Evolutionary conservation across 1,140 invertebrate species (phyloP), one percentile per base, ranked within the genome.

Genomic region (Cotesia glomerata): DNA sequence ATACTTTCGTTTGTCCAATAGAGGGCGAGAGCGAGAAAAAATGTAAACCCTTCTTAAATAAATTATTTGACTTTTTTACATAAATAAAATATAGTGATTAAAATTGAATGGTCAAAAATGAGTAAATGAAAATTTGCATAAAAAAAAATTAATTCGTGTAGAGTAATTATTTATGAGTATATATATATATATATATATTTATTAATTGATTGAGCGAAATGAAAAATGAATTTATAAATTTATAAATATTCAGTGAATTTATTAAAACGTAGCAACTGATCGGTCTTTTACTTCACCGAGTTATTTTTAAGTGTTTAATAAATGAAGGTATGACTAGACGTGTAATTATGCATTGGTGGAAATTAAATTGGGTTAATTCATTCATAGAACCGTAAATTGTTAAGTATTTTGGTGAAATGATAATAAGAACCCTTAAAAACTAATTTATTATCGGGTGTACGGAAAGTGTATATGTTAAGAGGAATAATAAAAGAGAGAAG

Each of bases 331-430:
- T 32, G 45, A 63, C 39, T 32, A 62, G 36, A 14, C 51, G 63
- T 65, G 34, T 65, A 45, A 52, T 63, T 56, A 64, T 35, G 14
- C 11, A 49, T 45, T 56, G 39, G 68, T 35, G 34, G 39, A 36
- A 64, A 52, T 63, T 64, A 65, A 71, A 71, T 65, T 71, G 70
- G 70, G 70, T 71, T 71, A 71, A 71, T 71, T 52, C 70, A 71
- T 54, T 71, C 36, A 35, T 66, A 13, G 45, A 62, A 62, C 62
- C 52, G 62, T 71, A 71, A 71, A 71, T 65, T 65, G 62, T 52
- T 52, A 59, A 36, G 52, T 61, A 71, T 71, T 71, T 65, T 71
- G 51, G 70, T 58, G 70, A 26, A 65, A 71, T 3, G 61, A 71
- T 71, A 62, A 62, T 58, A 64, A 64, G 62, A 64, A 45, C 39